These are phyloP conservation scores for Cranoglanis bouderius DNA, from an alignment of 2,113 vertebrate genomes.

Conservation along the genomic window DNA sequence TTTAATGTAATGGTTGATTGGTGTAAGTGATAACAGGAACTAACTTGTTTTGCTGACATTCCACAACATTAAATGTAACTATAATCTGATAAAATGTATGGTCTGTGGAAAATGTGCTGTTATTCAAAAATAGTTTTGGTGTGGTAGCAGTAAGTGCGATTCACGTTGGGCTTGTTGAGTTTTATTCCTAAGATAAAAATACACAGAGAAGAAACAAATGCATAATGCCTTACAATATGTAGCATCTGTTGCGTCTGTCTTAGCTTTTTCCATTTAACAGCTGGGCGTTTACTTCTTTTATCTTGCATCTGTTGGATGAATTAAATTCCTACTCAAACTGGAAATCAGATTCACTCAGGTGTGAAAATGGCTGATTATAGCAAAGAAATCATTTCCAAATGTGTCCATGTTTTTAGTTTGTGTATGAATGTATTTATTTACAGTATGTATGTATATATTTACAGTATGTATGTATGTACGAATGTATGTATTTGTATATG, in stretches of 20 bases:
- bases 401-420: background rate
- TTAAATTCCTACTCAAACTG: background rate
- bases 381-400: background rate
- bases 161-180: background rate
- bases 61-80: no score
- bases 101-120: background rate
- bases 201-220: background rate
- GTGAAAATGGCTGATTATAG: background rate
- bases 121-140: background rate
- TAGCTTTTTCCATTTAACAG: background rate
- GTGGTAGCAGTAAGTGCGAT: background rate
- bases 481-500: background rate
- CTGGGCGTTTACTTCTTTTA: background rate
- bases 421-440: no score
- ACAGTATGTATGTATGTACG: background rate
- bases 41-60: no score
- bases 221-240: background rate
- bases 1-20: no score
- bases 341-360: background rate
- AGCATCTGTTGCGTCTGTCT: slow-evolving; percentile 6
- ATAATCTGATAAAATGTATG: no score
- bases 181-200: background rate
- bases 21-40: no score
- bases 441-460: background rate
- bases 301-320: background rate